phyloP scores from a whole-genome alignment of 2,888 invertebrate genomes.

The Loripinus fragilis region DNA sequence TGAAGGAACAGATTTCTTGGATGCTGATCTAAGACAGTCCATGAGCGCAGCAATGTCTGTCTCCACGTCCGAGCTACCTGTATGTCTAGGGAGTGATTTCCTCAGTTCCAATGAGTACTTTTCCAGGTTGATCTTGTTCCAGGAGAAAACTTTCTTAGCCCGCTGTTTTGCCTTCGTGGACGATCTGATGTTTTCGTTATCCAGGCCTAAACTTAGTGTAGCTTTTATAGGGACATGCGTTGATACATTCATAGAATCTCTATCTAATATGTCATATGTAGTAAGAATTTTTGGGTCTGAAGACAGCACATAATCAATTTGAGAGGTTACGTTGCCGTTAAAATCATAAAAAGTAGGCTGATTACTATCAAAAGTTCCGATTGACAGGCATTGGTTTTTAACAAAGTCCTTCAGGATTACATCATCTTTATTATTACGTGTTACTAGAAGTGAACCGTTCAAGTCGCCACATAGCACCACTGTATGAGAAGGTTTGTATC shows the following conservation, averaged over 20 bases:
- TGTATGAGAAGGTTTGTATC: no score
- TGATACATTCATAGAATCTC: neutral
- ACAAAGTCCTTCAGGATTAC: no score
- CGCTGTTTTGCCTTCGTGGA: neutral
- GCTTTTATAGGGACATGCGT: neutral
- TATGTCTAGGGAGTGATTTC: neutral
- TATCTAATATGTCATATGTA: neutral
- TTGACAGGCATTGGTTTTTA: no score
- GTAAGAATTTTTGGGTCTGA: neutral
- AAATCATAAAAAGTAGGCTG: neutral
- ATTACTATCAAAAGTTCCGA: no score
- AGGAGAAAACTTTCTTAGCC: neutral
- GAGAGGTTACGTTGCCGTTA: neutral
- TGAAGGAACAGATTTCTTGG: neutral
- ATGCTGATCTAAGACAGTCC: neutral
- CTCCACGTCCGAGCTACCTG: neutral
- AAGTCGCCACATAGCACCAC: no score
- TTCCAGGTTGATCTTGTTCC: neutral
- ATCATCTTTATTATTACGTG: no score
- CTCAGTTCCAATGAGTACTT: neutral
- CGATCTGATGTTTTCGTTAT: no score
- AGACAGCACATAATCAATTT: neutral
- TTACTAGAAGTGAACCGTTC: no score
- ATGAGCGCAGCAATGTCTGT: neutral
- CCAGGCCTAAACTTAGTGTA: neutral